Percentiles rank a stretch among this genome's conserved stretches.
Evolutionary conservation across 2,797 vertebrate species (phyloP).

Genomic region (Gallinago solitaria): DNA sequence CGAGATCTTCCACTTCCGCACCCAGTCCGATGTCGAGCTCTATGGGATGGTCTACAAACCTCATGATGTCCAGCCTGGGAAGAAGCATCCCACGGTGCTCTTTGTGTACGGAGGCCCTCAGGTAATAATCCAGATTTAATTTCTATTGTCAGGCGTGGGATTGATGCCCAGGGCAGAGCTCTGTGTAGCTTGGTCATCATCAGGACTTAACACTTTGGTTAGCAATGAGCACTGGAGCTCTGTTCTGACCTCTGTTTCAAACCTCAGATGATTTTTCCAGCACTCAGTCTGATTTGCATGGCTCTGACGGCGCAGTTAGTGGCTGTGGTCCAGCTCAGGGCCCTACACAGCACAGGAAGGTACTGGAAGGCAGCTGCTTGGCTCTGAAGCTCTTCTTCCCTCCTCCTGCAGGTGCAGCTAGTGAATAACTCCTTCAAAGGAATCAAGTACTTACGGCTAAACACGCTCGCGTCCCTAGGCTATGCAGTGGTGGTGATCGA

Average conservation of each 20-base stretch:
- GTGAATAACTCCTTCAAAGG: slow-evolving; percentile 99
- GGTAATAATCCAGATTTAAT: slow-evolving; percentile 70
- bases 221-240: background rate
- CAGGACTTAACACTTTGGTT: background rate
- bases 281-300: background rate
- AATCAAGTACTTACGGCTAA: slow-evolving; percentile 94
- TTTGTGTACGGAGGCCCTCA: slow-evolving; percentile 97
- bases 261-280: background rate
- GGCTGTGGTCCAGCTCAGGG: background rate
- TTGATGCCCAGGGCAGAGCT: background rate
- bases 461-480: slow-evolving; percentile 93
- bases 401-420: slow-evolving; percentile 88
- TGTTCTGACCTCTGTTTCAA: background rate
- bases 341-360: background rate
- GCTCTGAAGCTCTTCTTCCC: background rate
- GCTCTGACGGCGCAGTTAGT: background rate
- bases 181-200: accelerated
- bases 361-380: background rate
- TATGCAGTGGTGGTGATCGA: slow-evolving; percentile 97
- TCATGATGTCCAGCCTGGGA: slow-evolving; percentile 88
- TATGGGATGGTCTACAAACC: slow-evolving; percentile 99
- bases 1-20: slow-evolving; percentile 93
- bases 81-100: slow-evolving; percentile 94
- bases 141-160: background rate
- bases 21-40: slow-evolving; percentile 88